Conservation (phyloP, 2,113 vertebrate species). For the Orycteropus afer region DNA sequence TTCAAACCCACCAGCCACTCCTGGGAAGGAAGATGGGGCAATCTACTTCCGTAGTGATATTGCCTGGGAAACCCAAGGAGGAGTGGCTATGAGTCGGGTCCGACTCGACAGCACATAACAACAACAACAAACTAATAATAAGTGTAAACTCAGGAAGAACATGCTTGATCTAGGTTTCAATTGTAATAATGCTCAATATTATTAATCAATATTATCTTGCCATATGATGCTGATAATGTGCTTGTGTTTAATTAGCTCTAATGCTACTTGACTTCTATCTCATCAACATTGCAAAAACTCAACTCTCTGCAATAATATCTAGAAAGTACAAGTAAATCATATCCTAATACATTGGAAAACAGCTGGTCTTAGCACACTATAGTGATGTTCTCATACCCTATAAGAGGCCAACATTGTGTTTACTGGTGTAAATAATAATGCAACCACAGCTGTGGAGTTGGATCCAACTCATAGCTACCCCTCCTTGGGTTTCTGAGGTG, state of each 20-base stretch:
- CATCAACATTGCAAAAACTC: neutral
- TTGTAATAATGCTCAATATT: neutral
- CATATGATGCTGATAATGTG: neutral
- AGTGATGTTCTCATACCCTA: neutral
- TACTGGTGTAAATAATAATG: neutral
- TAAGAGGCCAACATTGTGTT: neutral
- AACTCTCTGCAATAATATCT: neutral
- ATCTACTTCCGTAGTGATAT: too few species aligned
- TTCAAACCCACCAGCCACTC: too few species aligned
- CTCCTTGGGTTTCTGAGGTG: too few species aligned
- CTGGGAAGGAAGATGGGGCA: too few species aligned
- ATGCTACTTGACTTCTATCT: neutral
- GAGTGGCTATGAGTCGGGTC: too few species aligned
- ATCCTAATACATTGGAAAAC: neutral
- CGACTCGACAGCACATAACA: too few species aligned
- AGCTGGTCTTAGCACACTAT: neutral
- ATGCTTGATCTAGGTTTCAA: neutral
- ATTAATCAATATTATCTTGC: neutral
- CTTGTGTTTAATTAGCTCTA: neutral
- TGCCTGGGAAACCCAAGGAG: too few species aligned
- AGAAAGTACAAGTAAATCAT: neutral
- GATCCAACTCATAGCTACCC: too few species aligned
- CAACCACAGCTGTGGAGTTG: too few species aligned
- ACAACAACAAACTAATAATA: too few species aligned
- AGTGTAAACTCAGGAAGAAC: neutral